Conservation (phyloP, 1,140 invertebrate genomes). For the Rhizoglyphus robini region DNA sequence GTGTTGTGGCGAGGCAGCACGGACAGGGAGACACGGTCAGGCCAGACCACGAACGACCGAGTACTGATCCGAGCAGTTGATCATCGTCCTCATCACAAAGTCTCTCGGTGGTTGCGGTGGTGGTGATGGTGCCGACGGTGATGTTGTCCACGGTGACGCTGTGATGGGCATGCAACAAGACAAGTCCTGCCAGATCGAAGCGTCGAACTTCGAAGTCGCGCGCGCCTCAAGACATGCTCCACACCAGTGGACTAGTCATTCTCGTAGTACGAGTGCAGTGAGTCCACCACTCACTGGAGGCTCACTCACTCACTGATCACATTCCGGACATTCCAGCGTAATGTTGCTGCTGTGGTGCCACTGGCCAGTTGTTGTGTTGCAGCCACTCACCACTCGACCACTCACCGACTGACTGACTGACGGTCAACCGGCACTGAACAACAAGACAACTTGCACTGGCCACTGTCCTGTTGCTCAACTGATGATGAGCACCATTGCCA, state of each 20-base stretch:
- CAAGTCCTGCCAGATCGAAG: background rate
- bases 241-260: no score
- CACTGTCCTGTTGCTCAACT: no score
- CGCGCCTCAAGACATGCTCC: background rate
- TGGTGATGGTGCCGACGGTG: background rate
- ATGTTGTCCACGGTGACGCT: background rate
- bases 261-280: no score
- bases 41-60: background rate
- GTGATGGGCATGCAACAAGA: background rate
- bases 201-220: background rate
- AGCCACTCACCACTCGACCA: no score
- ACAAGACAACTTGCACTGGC: no score
- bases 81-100: background rate
- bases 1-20: background rate
- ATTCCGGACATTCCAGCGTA: background rate
- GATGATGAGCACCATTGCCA: no score
- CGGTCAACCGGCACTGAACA: no score
- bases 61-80: background rate
- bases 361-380: no score
- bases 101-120: background rate
- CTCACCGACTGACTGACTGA: no score
- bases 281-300: no score
- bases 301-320: no score
- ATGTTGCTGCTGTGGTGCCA: background rate
- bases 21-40: background rate